Base-by-base conservation (phyloP, 2,113 vertebrate genomes). In the Nycticebus coucang region DNA sequence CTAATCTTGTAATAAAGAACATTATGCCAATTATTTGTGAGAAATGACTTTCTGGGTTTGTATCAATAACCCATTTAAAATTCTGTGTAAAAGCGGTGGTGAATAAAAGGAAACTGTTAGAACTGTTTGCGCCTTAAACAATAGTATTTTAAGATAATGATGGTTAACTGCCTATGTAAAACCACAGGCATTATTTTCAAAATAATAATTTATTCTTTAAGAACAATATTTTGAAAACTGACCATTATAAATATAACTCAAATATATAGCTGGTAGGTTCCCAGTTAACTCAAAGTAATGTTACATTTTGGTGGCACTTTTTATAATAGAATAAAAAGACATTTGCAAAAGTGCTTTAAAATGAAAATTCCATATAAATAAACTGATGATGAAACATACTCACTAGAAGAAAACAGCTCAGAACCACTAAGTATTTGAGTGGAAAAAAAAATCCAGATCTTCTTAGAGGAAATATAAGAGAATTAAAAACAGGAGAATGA, bases 11-110 rank as follows among this genome's bases (percentile, higher is more conserved):
- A 60, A 21, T 80, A 57, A 87, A 95, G 75, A 74, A 33, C 69
- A 91, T 53, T 68, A 89, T 9, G 87, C 1, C 81, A 92, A 89
- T 95, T 72, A 89, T 87, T 78, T 92, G 62, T 84, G 77, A 93
- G 74, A 68, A 87, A 94, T 57, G 71, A 50, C 66, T 89, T 88
- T 72, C 79, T 82, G 60, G 33, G 37, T 72, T 85, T 91, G 17
- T 89, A 86, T 87, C 66, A 77, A 74, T 75, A 83, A 45, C 60
- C 79, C n/a, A 86, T 75, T 94, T 90, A 95, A 91, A 94, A 96
- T 74, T 68, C 26, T 74, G 30, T 53, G 35, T 57, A 90, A 92
- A 93, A 96, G 45, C 2, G 37, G 22, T 30, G 60, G 26, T 55
- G 17, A 66, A 78, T 26, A 45, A 14, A 33, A 62, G 22, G 26